Percentiles rank a stretch among this genome's conserved stretches.
Evolutionary conservation across 1,140 invertebrate genomes (phyloP).

Genomic region (Drosophila pseudoobscura): DNA sequence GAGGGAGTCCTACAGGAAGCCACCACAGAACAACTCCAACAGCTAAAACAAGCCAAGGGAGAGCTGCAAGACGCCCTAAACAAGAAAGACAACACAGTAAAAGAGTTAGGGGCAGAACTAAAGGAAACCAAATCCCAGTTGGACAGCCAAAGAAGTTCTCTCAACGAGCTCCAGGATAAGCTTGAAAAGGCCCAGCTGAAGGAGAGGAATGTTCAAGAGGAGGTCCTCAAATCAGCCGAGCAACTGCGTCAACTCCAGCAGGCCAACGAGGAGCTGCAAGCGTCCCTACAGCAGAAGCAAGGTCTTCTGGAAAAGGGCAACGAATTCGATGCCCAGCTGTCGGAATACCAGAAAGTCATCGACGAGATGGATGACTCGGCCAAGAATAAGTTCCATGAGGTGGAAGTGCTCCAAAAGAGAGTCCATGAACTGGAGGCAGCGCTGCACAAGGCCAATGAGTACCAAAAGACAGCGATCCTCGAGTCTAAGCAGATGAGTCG

Average conservation of each 20-base stretch:
- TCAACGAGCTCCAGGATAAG: conserved; percentile 37
- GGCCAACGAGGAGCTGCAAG: conserved; percentile 12
- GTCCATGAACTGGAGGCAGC: conserved; percentile 52
- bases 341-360: conserved; percentile 71
- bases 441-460: conserved; percentile 39
- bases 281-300: conserved; percentile 33
- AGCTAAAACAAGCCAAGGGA: conserved; percentile 16
- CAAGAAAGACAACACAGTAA: neutral
- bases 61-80: neutral
- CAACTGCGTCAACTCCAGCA: conserved; percentile 19
- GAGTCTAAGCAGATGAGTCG: conserved; percentile 55
- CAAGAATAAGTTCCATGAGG: conserved; percentile 29
- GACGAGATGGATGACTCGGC: conserved; percentile 74
- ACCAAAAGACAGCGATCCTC: conserved; percentile 33
- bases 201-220: conserved; percentile 22
- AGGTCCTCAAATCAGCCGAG: conserved; percentile 16
- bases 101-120: neutral
- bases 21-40: conserved; percentile 15
- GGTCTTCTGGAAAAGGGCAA: conserved; percentile 48
- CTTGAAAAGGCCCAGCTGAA: conserved; percentile 37
- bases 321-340: conserved; percentile 53
- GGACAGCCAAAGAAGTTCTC: conserved; percentile 4
- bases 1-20: conserved; percentile 12
- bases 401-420: conserved; percentile 48
- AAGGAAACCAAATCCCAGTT: conserved; percentile 11